Conservation (phyloP, 2,888 invertebrate species). For the Bedellia somnulentella region DNA sequence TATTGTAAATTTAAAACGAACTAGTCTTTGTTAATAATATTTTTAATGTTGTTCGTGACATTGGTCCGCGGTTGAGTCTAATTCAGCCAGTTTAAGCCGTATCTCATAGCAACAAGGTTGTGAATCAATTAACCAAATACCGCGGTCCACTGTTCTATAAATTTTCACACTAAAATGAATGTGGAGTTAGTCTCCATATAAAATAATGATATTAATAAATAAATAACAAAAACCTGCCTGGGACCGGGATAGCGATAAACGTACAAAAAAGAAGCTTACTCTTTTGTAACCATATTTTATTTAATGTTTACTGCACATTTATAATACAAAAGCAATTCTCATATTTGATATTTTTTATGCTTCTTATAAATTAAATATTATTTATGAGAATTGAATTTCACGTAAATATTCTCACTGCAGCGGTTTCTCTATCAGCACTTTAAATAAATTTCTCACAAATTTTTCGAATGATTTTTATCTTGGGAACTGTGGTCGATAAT, state of each 20-base stretch:
- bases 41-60: conserved; percentile 23
- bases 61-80: conserved; percentile 29
- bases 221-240: conserved; percentile 38
- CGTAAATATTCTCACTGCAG: background rate
- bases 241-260: conserved; percentile 35
- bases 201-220: conserved; percentile 24
- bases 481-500: no score
- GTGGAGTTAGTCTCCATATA: conserved; percentile 33
- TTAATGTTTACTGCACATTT: conserved; percentile 1
- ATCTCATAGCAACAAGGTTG: conserved; percentile 50
- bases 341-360: background rate
- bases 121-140: conserved; percentile 39
- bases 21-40: conserved; percentile 48
- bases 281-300: background rate
- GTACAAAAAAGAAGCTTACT: conserved; percentile 22
- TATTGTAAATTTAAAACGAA: conserved; percentile 54
- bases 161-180: conserved; percentile 25
- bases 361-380: background rate
- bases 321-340: background rate
- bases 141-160: conserved; percentile 32
- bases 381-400: background rate
- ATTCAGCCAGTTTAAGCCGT: conserved; percentile 49
- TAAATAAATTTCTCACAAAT: no score
- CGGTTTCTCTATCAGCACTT: background rate
- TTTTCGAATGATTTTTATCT: no score